phyloP scores from a whole-genome alignment of 1,140 invertebrate genomes.

The Phymastichus coffea region DNA sequence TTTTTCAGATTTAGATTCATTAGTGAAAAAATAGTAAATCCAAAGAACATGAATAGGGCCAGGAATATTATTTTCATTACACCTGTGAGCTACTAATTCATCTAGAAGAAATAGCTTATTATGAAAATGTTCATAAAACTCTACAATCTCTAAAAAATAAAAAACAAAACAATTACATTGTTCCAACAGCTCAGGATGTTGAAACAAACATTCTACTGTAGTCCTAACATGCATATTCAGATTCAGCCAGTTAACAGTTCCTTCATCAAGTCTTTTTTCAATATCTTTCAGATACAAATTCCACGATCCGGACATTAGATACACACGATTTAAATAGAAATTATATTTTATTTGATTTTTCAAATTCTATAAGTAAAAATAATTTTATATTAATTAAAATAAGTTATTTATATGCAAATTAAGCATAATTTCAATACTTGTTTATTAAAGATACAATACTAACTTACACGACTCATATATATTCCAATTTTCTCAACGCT shows the following conservation, averaged over 20 bases:
- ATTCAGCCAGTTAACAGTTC: neutral
- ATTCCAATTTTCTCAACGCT: neutral
- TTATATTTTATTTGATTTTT: neutral
- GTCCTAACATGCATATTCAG: neutral
- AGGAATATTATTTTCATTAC: neutral
- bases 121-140: neutral
- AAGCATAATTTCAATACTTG: neutral
- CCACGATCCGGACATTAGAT: neutral
- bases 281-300: slow-evolving; percentile 4
- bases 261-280: neutral
- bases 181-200: neutral
- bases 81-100: neutral
- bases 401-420: neutral
- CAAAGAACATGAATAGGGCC: neutral
- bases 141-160: neutral
- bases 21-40: slow-evolving; percentile 6
- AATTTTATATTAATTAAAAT: neutral
- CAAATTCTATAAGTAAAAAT: too few species aligned
- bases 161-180: neutral
- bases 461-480: neutral
- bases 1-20: neutral
- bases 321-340: neutral
- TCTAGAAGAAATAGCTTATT: neutral
- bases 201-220: neutral
- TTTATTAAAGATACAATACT: neutral